Base-by-base conservation (phyloP, 2,113 vertebrate species). In the Crypturellus undulatus region DNA sequence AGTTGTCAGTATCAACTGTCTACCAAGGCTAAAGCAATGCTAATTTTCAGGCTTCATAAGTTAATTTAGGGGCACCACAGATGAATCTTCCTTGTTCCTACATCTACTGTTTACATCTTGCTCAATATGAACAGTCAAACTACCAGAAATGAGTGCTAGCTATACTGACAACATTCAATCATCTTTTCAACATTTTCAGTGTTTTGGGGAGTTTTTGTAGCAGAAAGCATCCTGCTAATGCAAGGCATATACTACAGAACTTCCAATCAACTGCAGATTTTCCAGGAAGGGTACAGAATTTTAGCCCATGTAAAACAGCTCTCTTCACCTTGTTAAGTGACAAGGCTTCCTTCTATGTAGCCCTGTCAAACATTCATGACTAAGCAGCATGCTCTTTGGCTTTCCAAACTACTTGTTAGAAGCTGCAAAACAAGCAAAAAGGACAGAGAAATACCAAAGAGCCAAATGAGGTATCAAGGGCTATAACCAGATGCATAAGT, bases 21-120 rank as follows among this genome's bases (percentile, higher is more conserved):
- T 28, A 15, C 0, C 3, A 40, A 51, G 6, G 12, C 42, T 60
- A 36, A 76, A 1, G 11, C 2, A 8, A 54, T 16, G 6, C 36
- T 42, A 21, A 64, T 71, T 87, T 79, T 84, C 72, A 75, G 47
- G 47, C 51, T 72, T 28, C 9, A 15, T 59, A 63, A 64, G 24
- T 21, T 24, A 87, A 68, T 32, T 68, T 47, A 38, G 70, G 32
- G 78, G 26, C 65, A n/a, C 24, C 1, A 43, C 2, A 3, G 14
- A 7, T 64, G 38, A 62, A 30, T 71, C 73, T 24, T 64, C 65
- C n/a, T 12, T 0, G n/a, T 38, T 42, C 40, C 69, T 89, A 80
- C 26, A 75, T 34, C 65, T 68, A 38, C 47, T 25, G 65, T 51
- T 32, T 60, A 47, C 36, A 81, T 45, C 52, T 34, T 47, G 34